These are phyloP conservation scores for Villa cingulata DNA, from an alignment of 2,888 invertebrate species.

Conservation along the genomic window DNA sequence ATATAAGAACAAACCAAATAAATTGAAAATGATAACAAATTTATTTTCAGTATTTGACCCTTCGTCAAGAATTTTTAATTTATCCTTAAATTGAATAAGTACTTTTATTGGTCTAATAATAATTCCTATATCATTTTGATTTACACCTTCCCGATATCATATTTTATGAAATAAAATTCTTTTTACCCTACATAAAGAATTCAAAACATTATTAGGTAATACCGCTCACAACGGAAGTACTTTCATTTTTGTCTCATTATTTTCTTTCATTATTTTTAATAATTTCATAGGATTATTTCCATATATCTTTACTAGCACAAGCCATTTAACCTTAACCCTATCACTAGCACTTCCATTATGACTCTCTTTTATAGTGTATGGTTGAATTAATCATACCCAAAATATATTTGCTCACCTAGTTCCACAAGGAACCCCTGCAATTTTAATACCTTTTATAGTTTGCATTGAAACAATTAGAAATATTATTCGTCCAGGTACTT, in stretches of 20 bases:
- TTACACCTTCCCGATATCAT: constrained; percentile 38
- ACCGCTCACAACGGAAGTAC: constrained; percentile 37
- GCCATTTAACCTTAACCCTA: constrained; percentile 47
- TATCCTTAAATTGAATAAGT: constrained; percentile 45
- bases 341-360: constrained; percentile 48
- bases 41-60: constrained; percentile 53
- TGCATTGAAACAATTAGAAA: constrained; percentile 62
- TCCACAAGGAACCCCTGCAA: constrained; percentile 49
- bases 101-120: constrained; percentile 37
- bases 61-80: constrained; percentile 35
- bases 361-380: constrained; percentile 50
- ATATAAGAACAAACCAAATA: constrained; percentile 21
- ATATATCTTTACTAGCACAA: constrained; percentile 55
- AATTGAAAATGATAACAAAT: constrained; percentile 49
- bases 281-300: constrained; percentile 57
- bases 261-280: constrained; percentile 48
- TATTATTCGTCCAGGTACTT: constrained; percentile 53
- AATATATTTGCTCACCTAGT: constrained; percentile 55
- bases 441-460: constrained; percentile 58
- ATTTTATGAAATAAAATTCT: constrained; percentile 37
- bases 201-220: constrained; percentile 39
- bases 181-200: constrained; percentile 40
- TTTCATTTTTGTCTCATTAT: constrained; percentile 44
- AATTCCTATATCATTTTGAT: constrained; percentile 39
- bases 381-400: constrained; percentile 47